Conservation (phyloP, 2,888 invertebrate species). For the Tigriopus californicus region DNA sequence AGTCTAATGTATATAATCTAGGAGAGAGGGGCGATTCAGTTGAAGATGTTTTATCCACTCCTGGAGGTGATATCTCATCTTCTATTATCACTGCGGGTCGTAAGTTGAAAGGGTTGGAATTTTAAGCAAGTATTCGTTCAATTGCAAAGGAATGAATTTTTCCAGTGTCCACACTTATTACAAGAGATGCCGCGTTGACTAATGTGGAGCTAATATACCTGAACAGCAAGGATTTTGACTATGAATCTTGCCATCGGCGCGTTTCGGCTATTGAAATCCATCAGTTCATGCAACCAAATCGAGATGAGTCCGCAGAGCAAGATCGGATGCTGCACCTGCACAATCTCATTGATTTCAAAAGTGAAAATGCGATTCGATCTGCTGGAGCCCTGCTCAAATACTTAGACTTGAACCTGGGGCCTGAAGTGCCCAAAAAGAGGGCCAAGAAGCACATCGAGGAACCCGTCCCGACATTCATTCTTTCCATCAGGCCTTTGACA, state of each 20-base stretch:
- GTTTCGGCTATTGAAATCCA: too few relatives aligned
- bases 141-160: too few relatives aligned
- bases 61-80: too few relatives aligned
- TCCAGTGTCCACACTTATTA: neutral
- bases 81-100: too few relatives aligned
- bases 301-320: constrained; percentile 18
- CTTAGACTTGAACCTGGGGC: constrained; percentile 33
- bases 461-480: constrained; percentile 26
- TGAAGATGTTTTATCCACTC: too few relatives aligned
- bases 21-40: too few relatives aligned
- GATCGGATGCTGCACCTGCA: constrained; percentile 40
- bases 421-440: neutral
- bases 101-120: too few relatives aligned
- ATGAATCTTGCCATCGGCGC: too few relatives aligned
- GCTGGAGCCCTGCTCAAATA: constrained; percentile 50
- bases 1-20: too few relatives aligned
- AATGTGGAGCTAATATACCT: too few relatives aligned
- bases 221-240: too few relatives aligned
- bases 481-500: constrained; percentile 37
- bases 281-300: neutral
- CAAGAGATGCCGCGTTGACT: neutral
- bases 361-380: constrained; percentile 43
- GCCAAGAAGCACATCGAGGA: neutral
- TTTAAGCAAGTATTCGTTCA: too few relatives aligned
- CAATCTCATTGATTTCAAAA: constrained; percentile 42